Conservation (phyloP, 1,140 invertebrate genomes). For the Eciton burchellii region DNA sequence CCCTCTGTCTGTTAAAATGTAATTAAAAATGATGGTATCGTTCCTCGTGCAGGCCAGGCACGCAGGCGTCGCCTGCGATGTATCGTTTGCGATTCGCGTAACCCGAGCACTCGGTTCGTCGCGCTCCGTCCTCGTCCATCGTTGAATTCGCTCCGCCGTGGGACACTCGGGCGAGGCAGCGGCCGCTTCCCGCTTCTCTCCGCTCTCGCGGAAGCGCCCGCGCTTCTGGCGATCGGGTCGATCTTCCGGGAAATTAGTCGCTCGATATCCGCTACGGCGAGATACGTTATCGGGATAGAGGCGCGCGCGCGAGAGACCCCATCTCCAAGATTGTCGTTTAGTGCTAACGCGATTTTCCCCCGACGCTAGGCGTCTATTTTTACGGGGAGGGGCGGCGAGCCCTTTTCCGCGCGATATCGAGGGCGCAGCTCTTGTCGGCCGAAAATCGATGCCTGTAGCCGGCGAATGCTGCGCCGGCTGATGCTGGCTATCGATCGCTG, state of each 20-base stretch:
- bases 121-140: neutral
- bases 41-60: neutral
- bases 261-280: neutral
- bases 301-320: too few species aligned
- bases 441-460: conserved; percentile 27
- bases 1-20: too few species aligned
- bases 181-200: neutral
- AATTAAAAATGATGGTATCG: too few species aligned
- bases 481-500: too few species aligned
- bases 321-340: neutral
- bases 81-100: neutral
- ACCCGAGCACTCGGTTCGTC: neutral
- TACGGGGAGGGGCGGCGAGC: too few species aligned
- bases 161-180: neutral
- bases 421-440: neutral
- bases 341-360: neutral
- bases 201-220: neutral
- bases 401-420: neutral
- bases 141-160: neutral
- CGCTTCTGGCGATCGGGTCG: neutral
- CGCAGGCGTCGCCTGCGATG: neutral
- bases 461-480: too few species aligned
- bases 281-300: too few species aligned
- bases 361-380: neutral
- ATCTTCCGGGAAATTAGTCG: conserved; percentile 2